Percentiles rank a stretch among this genome's conserved stretches.
phyloP scores from a whole-genome alignment of 92 coral and sea anemone genomes.

The Umimayanthus kanabou region DNA sequence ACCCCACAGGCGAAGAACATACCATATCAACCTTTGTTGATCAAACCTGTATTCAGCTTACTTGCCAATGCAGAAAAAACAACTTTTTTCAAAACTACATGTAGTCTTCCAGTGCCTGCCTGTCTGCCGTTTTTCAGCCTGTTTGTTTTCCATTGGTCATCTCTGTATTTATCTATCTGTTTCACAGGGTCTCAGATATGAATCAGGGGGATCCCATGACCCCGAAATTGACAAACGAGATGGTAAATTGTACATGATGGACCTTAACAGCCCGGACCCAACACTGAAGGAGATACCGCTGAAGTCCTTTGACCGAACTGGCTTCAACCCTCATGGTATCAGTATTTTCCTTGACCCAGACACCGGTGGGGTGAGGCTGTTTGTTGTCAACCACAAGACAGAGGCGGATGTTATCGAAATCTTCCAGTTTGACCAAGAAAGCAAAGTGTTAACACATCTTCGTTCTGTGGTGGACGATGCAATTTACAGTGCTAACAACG shows the following conservation, averaged over 20 bases:
- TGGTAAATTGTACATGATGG: slow-evolving; percentile 47
- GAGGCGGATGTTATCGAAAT: slow-evolving; percentile 43
- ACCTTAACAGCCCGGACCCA: slow-evolving; percentile 40
- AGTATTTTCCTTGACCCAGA: slow-evolving; percentile 47
- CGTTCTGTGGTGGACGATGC: slow-evolving; percentile 41
- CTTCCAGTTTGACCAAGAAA: slow-evolving; percentile 46
- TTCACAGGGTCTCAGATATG: slow-evolving; percentile 43
- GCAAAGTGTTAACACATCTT: slow-evolving; percentile 30
- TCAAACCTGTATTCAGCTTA: no score
- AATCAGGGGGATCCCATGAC: slow-evolving; percentile 10
- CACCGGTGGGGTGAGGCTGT: slow-evolving; percentile 41
- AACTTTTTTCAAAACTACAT: no score
- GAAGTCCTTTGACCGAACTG: slow-evolving; percentile 47
- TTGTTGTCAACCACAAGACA: slow-evolving; percentile 54
- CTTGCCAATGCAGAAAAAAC: no score
- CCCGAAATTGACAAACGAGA: slow-evolving; percentile 44
- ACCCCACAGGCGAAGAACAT: no score
- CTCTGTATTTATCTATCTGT: neutral
- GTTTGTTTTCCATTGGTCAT: neutral
- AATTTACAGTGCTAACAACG: slow-evolving; percentile 44
- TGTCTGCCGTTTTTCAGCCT: neutral
- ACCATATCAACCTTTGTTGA: no score
- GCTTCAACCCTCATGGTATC: slow-evolving; percentile 56
- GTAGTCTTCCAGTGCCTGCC: no score
- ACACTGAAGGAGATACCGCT: slow-evolving; percentile 27